Evolutionary conservation across 2,888 invertebrate species (phyloP), one percentile per base, ranked within the genome.

Genomic region (Cosmopolites sordidus): DNA sequence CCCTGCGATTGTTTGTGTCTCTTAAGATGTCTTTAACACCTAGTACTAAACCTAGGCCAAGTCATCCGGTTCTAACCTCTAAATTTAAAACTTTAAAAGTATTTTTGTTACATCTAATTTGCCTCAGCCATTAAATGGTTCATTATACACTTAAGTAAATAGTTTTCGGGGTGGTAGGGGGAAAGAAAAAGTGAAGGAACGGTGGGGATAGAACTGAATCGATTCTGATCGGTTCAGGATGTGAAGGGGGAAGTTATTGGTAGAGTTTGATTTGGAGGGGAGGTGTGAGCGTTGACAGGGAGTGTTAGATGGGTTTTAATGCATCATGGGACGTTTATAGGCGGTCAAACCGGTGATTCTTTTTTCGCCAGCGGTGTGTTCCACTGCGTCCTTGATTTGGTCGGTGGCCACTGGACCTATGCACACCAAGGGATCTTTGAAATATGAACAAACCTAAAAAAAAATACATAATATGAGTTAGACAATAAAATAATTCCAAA

Each of bases 381-480:
- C 86, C 0, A 89, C 82, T 51, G 79, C 70, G 48, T 76, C 78
- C 61, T 83, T 82, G 50, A 89, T 81, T 70, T 87, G 87, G 66
- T 89, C 89, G 1, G 84, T 83, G 5, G 89, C 89, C 0, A 91
- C 89, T 0, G 88, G 87, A 1, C 90, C 92, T 67, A 92, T 88
- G 79, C 92, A 92, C 15, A 89, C 86, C 43, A 91, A 77, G 1
- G 92, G 88, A 67, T 92, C 92, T 70, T 89, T 90, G 83, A 92
- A 92, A 75, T 92, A 92, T n/a, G 89, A 88, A 75, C 92, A 92
- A 61, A 87, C 86, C 88, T 88, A 17, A 4, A 54, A 50, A 15
- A 48, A n/a, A n/a, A n/a, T n/a, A n/a, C 15, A 43, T 30, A 33
- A 42, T 18, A 48, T 40, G 5, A 47, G 33, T 17, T 2, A 46